phyloP scores from a whole-genome alignment of 2,113 vertebrate species.

The Rhinichthys klamathensis region DNA sequence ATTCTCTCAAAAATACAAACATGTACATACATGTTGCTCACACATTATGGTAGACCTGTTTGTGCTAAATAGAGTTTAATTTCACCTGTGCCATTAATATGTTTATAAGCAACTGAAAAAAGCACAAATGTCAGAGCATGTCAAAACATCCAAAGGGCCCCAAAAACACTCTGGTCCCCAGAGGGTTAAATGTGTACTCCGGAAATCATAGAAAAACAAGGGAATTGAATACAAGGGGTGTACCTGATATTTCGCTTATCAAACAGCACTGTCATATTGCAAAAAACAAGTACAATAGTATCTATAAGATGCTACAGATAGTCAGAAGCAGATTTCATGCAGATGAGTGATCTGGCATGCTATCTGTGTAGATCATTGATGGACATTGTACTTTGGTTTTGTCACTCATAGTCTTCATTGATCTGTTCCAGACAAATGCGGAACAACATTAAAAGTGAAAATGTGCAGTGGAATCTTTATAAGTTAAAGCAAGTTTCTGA shows the following conservation, averaged over 20 bases:
- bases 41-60: too few relatives aligned
- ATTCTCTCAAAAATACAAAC: too few relatives aligned
- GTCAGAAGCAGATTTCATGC: not conserved
- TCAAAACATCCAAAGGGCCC: too few relatives aligned
- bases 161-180: too few relatives aligned
- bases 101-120: too few relatives aligned
- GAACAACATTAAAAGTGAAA: not conserved
- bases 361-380: not conserved
- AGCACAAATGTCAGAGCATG: too few relatives aligned
- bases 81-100: too few relatives aligned
- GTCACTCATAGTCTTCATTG: not conserved
- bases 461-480: not conserved
- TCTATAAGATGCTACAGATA: too few relatives aligned
- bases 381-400: not conserved
- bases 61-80: too few relatives aligned
- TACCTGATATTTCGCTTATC: constrained; percentile 37
- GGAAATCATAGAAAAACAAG: constrained; percentile 65
- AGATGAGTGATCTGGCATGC: not conserved
- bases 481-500: constrained; percentile 3
- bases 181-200: constrained; percentile 67
- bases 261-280: not conserved
- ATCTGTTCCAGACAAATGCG: constrained; percentile 13
- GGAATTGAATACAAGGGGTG: constrained; percentile 42
- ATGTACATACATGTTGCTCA: too few relatives aligned
- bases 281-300: not conserved